Evolutionary conservation across 2,888 invertebrate genomes (phyloP), one percentile per base, ranked within the genome.

Genomic region (Uloborus plumipes): DNA sequence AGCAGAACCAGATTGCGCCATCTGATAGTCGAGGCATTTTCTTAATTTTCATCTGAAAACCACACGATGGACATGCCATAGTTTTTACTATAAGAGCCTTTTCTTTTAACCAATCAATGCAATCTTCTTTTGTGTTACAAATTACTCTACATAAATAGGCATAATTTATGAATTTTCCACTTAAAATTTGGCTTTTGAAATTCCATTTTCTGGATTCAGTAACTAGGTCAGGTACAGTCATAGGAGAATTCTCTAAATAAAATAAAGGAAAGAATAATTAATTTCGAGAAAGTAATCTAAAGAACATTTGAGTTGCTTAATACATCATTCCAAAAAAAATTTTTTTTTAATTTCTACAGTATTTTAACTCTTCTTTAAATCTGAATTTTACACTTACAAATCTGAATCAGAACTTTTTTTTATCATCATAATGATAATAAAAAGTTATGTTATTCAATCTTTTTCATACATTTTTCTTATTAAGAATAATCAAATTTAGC

Each of bases 1-100:
- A 50, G 18, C 79, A 79, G 51, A 51, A 59, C 79, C 79, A 79
- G 3, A 71, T 55, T 47, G 72, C 72, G 47, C 79, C 79, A 79
- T 79, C 79, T 26, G 71, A 53, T 53, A 79, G 72, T 13, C 79
- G 66, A 47, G 66, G 47, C 47, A 79, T 47, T 18, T 16, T 59
- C 55, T 73, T 79, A 2, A 49, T 22, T 16, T 50, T 55, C 80
- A 80, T 80, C 14, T 49, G 69, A 64, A 55, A 61, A 16, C 53
- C 49, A 55, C 80, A 80, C 1, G 51, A 55, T 18, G 79, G 73
- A 53, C 80, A 80, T 47, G 64, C 53, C 61, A 80, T 74, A 47
- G 39, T 31, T 47, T 47, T 69, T n/a, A 61, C 53, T 26, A 80
- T 67, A 15, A 80, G 49, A 20, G 62, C 74, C 61, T 58, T 74